A percentile compares a stretch with the other conserved stretches of the same genome.
These are phyloP conservation scores for Pangasius krempfi DNA, from an alignment of 2,797 vertebrate genomes.

Conservation along the genomic window DNA sequence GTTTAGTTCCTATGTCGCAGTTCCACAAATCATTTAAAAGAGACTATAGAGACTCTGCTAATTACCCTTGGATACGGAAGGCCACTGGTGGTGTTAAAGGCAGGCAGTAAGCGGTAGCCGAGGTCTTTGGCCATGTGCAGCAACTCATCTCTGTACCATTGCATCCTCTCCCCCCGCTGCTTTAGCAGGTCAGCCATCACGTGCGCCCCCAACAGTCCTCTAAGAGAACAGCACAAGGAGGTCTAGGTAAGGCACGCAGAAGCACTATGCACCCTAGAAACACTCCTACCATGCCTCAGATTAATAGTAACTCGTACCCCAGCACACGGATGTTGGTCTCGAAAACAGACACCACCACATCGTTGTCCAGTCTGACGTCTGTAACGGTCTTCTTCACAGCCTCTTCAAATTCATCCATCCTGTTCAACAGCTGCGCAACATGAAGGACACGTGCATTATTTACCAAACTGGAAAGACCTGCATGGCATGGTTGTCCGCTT, in stretches of 20 bases:
- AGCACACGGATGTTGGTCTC: constrained; percentile 85
- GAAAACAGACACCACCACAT: constrained; percentile 84
- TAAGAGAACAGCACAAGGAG: constrained; percentile 53
- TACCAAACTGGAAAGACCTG: neutral
- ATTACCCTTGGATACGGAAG: constrained; percentile 83
- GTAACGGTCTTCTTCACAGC: constrained; percentile 75
- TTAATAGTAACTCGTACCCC: constrained; percentile 67
- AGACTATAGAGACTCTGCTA: neutral
- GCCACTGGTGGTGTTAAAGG: constrained; percentile 86
- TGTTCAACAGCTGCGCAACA: constrained; percentile 76
- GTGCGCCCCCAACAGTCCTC: constrained; percentile 80
- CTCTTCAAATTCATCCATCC: constrained; percentile 83
- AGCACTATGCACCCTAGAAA: neutral
- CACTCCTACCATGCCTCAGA: neutral
- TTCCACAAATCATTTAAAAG: neutral
- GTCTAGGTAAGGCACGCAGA: neutral
- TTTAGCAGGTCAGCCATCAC: constrained; percentile 80
- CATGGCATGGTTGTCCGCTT: no score
- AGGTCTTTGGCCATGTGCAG: constrained; percentile 82
- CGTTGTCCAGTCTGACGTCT: constrained; percentile 80
- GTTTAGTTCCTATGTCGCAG: neutral
- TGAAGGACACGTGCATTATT: neutral
- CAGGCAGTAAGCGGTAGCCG: constrained; percentile 80
- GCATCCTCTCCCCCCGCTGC: constrained; percentile 75
- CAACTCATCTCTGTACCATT: constrained; percentile 81